phyloP scores from a whole-genome alignment of 2,888 invertebrate species.

The Plemyria rubiginata region DNA sequence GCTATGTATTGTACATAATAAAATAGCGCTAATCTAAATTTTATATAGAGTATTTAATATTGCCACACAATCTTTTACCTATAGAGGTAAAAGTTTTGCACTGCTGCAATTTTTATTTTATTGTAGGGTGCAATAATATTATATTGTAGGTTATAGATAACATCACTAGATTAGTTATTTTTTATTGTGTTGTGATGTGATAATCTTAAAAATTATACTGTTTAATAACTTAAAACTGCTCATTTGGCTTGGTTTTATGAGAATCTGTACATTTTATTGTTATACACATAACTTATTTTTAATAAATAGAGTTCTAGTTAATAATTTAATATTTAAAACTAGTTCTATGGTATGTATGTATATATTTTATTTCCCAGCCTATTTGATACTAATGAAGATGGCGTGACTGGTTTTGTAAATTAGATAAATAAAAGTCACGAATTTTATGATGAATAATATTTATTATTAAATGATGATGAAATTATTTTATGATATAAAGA shows the following conservation, averaged over 20 bases:
- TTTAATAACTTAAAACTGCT: slow-evolving; percentile 41
- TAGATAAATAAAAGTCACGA: slow-evolving; percentile 27
- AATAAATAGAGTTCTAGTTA: slow-evolving; percentile 68
- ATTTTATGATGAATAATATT: slow-evolving; percentile 35
- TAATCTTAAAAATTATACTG: slow-evolving; percentile 25
- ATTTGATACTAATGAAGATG: too few relatives aligned
- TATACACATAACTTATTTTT: slow-evolving; percentile 66
- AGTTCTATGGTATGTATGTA: slow-evolving; percentile 26
- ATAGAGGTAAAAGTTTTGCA: slow-evolving; percentile 23
- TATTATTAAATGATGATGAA: slow-evolving; percentile 40
- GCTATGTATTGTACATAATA: slow-evolving; percentile 57
- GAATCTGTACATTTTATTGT: slow-evolving; percentile 66
- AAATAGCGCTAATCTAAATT: slow-evolving; percentile 47
- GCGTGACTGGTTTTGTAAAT: too few relatives aligned
- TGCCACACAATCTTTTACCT: slow-evolving; percentile 28
- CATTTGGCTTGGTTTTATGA: slow-evolving; percentile 56
- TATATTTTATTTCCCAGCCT: background rate
- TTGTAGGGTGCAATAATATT: slow-evolving; percentile 21
- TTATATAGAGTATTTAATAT: slow-evolving; percentile 20
- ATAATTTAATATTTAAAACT: slow-evolving; percentile 58
- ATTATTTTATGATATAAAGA: slow-evolving; percentile 29
- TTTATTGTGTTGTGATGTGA: slow-evolving; percentile 36
- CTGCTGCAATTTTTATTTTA: slow-evolving; percentile 30
- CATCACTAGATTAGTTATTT: slow-evolving; percentile 32
- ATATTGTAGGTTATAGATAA: slow-evolving; percentile 19